These are phyloP conservation scores for Heliconius erato DNA, from an alignment of 2,888 invertebrate species.

Conservation along the genomic window DNA sequence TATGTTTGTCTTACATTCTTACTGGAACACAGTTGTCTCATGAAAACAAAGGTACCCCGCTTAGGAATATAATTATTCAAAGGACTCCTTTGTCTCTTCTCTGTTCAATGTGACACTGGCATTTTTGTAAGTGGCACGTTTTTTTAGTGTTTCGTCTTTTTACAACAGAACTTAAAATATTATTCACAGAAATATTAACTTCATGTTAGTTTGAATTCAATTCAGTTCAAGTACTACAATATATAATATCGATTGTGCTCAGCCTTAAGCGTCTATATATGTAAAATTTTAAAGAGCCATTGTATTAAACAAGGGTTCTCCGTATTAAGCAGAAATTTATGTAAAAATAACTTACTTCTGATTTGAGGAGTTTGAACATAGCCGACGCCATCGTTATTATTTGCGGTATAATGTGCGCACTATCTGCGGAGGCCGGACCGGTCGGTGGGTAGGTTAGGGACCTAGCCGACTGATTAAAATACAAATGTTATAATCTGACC, in stretches of 20 bases:
- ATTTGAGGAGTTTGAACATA: conserved; percentile 79
- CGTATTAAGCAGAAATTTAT: conserved; percentile 27
- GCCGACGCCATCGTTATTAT: conserved; percentile 70
- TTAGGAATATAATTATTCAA: conserved; percentile 7
- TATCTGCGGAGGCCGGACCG: conserved; percentile 53
- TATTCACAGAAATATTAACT: background rate
- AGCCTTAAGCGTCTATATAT: too few species aligned
- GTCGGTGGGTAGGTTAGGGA: conserved; percentile 53
- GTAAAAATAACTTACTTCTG: conserved; percentile 73
- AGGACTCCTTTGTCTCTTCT: background rate
- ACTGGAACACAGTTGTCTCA: conserved; percentile 38
- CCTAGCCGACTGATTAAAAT: conserved; percentile 77
- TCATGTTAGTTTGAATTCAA: background rate
- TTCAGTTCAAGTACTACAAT: background rate
- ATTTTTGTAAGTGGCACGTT: background rate
- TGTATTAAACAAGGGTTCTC: background rate
- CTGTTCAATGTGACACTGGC: background rate
- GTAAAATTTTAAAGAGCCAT: background rate
- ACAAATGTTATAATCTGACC: conserved; percentile 73
- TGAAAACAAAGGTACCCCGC: conserved; percentile 38
- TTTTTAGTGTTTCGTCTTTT: background rate
- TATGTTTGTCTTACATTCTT: conserved; percentile 54
- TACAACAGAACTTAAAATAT: background rate
- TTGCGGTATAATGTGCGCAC: conserved; percentile 50
- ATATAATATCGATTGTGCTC: background rate